These are phyloP conservation scores for Spinus pinus DNA, from an alignment of 2,797 vertebrate genomes.

Conservation along the genomic window DNA sequence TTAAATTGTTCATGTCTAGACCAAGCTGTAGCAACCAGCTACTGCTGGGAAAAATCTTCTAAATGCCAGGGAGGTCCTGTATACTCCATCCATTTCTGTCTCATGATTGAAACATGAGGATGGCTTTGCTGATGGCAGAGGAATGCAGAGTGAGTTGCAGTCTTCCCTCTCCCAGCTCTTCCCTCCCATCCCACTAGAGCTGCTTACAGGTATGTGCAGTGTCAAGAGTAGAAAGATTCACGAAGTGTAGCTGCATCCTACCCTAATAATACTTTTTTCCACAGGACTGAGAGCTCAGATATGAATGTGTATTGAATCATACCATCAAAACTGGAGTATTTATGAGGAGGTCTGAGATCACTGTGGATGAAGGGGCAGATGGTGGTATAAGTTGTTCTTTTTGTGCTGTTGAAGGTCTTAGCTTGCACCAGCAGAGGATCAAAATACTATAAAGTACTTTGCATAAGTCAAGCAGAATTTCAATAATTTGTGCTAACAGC, in stretches of 20 bases:
- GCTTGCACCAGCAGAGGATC: neutral
- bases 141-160: neutral
- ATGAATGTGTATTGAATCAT: fast-evolving
- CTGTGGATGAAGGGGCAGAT: neutral
- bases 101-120: neutral
- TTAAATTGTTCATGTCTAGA: neutral
- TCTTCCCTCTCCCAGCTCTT: neutral
- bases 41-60: neutral
- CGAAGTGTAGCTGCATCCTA: neutral
- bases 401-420: neutral
- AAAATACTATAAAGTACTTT: neutral
- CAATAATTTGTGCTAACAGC: neutral
- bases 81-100: neutral
- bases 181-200: neutral
- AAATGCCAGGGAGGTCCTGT: neutral
- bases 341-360: neutral
- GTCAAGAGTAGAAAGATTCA: neutral
- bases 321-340: neutral
- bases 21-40: neutral
- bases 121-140: neutral
- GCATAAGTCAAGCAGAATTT: neutral
- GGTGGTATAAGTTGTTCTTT: neutral
- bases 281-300: neutral
- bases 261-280: neutral
- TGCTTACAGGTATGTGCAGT: neutral